Evolutionary conservation across 64 coral and sea anemone genomes (phyloP).

Genomic region (Dendrophyllia cribrosa): DNA sequence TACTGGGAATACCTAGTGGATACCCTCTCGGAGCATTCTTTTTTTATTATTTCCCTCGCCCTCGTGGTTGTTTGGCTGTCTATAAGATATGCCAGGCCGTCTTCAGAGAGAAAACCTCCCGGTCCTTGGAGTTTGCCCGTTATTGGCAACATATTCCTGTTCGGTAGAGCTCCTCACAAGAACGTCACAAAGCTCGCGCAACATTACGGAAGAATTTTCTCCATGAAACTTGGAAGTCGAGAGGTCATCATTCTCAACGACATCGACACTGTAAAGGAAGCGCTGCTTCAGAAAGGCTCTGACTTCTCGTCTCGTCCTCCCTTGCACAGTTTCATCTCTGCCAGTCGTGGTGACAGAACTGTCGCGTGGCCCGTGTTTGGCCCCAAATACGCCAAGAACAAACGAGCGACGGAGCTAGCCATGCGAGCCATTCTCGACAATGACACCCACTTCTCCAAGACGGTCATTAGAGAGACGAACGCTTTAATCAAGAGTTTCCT

Average conservation of each 20-base stretch:
- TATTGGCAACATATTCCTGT: constrained; percentile 91
- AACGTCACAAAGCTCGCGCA: constrained; percentile 90
- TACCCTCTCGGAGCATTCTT: constrained; percentile 37
- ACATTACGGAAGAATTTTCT: constrained; percentile 92
- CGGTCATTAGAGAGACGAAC: constrained; percentile 63
- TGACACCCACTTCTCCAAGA: constrained; percentile 65
- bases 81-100: not conserved
- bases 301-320: constrained; percentile 94
- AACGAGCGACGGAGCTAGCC: constrained; percentile 83
- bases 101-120: constrained; percentile 53
- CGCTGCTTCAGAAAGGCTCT: constrained; percentile 80
- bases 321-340: constrained; percentile 81
- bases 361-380: constrained; percentile 91
- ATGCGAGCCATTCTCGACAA: constrained; percentile 78
- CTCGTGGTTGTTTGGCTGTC: constrained; percentile 43
- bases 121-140: constrained; percentile 91
- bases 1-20: constrained; percentile 11
- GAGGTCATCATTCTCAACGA: constrained; percentile 94
- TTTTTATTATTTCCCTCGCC: constrained; percentile 36
- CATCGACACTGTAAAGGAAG: constrained; percentile 91
- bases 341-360: constrained; percentile 82
- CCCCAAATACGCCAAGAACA: constrained; percentile 83
- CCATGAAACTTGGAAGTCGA: constrained; percentile 88
- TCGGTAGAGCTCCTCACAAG: constrained; percentile 92
- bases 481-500: constrained; percentile 65